phyloP scores from a whole-genome alignment of 53 echinoderm and acorn worm species.

The Paelopatides confundens region DNA sequence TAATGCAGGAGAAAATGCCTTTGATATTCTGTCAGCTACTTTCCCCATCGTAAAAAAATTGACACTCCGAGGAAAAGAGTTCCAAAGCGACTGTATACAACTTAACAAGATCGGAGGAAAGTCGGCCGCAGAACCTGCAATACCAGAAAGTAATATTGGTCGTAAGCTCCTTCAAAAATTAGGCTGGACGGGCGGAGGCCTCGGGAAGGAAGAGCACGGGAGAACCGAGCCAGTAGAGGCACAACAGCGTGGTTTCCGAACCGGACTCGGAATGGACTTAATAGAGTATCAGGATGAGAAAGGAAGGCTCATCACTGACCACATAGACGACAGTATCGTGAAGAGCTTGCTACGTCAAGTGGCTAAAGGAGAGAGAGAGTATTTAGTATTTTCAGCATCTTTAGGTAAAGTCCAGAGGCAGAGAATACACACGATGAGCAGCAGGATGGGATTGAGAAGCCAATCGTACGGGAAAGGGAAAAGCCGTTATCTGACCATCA shows the following conservation, averaged over 20 bases:
- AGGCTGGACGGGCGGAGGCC: conserved; percentile 31
- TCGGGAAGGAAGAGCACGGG: conserved; percentile 22
- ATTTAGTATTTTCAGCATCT: conserved; percentile 20
- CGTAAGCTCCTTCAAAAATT: conserved; percentile 21
- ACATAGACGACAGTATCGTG: neutral
- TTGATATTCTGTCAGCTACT: neutral
- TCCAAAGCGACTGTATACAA: neutral
- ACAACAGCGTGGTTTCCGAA: neutral
- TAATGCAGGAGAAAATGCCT: neutral
- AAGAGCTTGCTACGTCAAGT: neutral
- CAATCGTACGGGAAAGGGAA: conserved; percentile 23
- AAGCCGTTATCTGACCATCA: neutral
- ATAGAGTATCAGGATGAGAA: neutral
- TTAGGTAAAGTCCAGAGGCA: neutral
- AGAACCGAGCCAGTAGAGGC: neutral
- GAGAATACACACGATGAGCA: neutral
- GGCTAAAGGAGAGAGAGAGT: conserved; percentile 4
- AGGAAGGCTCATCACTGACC: neutral
- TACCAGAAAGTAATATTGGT: conserved; percentile 18
- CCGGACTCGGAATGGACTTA: conserved; percentile 30
- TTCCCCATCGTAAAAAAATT: neutral
- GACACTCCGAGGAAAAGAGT: neutral
- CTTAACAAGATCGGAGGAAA: neutral
- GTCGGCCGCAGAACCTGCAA: neutral
- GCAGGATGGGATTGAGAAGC: neutral